Percentiles rank a stretch among this genome's conserved stretches.
phyloP scores from a whole-genome alignment of 2,113 vertebrate genomes.

The Chaetops frenatus region DNA sequence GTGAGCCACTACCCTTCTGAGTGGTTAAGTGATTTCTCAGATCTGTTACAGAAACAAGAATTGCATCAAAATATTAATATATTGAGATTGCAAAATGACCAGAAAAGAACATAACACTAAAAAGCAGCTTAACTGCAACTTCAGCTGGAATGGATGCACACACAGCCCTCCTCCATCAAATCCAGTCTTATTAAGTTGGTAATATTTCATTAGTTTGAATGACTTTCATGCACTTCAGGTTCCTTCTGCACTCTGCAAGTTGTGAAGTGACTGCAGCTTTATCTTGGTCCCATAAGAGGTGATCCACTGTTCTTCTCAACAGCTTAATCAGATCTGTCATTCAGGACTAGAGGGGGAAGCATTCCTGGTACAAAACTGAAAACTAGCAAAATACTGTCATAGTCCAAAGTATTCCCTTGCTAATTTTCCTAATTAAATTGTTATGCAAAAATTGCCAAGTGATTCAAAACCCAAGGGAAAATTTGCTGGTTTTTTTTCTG shows the following conservation, averaged over 20 bases:
- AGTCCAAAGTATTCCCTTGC: background rate
- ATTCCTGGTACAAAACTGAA: background rate
- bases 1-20: background rate
- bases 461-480: constrained; percentile 2
- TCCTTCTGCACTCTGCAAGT: background rate
- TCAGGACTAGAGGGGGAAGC: background rate
- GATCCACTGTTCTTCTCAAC: background rate
- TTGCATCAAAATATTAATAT: background rate
- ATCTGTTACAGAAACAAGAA: background rate
- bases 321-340: background rate
- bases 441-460: constrained; percentile 30
- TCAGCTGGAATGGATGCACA: background rate
- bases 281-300: background rate
- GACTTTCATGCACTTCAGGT: background rate
- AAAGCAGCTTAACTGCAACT: background rate
- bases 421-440: constrained; percentile 64
- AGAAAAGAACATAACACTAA: background rate
- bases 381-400: background rate
- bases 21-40: background rate
- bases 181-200: background rate
- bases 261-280: background rate
- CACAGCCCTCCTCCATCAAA: background rate
- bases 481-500: background rate
- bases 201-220: background rate
- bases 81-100: background rate